These are phyloP conservation scores for Syngnathus typhle DNA, from an alignment of 2,113 vertebrate species.

Conservation along the genomic window DNA sequence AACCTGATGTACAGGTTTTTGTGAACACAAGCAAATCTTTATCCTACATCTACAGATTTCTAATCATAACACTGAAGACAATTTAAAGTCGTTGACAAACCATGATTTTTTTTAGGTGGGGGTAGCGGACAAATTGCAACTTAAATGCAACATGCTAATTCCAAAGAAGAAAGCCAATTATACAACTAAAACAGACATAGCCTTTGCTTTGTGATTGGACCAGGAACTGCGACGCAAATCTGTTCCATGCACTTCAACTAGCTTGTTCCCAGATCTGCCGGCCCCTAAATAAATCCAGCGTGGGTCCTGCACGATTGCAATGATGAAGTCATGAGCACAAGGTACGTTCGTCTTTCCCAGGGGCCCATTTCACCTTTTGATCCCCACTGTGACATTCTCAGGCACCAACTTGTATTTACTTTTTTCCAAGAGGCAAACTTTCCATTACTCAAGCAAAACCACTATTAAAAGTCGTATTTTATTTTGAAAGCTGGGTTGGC, in stretches of 20 bases:
- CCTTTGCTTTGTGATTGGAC: not conserved
- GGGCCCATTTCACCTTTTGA: conserved; percentile 27
- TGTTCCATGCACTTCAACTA: not conserved
- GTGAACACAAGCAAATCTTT: not conserved
- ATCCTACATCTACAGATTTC: too few relatives aligned
- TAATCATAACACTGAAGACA: not conserved
- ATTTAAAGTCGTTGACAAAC: not conserved
- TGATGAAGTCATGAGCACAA: conserved; percentile 23
- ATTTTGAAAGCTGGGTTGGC: not conserved
- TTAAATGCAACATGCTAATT: not conserved
- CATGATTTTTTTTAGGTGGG: too few relatives aligned
- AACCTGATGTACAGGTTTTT: not conserved
- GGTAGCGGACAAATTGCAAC: not conserved
- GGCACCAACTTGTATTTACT: conserved; percentile 27
- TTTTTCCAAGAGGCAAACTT: conserved; percentile 24
- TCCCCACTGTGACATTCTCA: conserved; percentile 48
- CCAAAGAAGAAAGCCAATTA: not conserved
- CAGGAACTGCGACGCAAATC: not conserved
- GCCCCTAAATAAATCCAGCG: conserved; percentile 32
- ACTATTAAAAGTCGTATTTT: conserved; percentile 25
- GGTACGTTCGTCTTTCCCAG: conserved; percentile 47
- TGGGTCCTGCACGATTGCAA: conserved; percentile 24
- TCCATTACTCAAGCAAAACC: conserved; percentile 45
- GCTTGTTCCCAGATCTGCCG: conserved; percentile 49
- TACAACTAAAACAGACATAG: not conserved